Base-by-base conservation (phyloP, 1,140 invertebrate species). In the Uloborus diversus region DNA sequence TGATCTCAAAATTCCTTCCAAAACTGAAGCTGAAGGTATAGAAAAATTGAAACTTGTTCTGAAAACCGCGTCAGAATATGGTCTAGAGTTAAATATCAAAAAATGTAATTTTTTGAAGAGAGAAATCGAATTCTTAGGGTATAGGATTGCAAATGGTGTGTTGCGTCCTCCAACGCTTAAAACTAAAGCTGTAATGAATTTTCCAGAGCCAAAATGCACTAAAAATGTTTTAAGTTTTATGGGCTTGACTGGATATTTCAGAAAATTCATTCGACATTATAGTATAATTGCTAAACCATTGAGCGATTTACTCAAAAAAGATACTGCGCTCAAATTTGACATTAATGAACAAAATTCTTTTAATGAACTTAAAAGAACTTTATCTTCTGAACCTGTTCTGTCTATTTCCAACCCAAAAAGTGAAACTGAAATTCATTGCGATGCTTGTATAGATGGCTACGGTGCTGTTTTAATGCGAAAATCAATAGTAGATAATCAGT, bases 381-480 rank as follows among this genome's bases (percentile, higher is more conserved):
- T 85, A 51, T 81, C 81, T 17, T 14, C n/a, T 3, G 37, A 82
- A 62, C 80, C 82, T 27, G 85, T 85, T 20, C 75, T 81, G n/a
- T 9, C 85, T 11, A 82, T 84, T 0, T 86, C 83, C 0, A 30
- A 80, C n/a, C 71, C 79, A 27, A 64, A 65, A 7, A 82, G 82
- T 17, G 23, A 47, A 68, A n/a, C n/a, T 27, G 25, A 61, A 25
- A 20, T 81, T 4, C 42, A 65, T 30, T 81, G 79, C 30, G 81
- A 82, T 57, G 88, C 89, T n/a, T 87, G 85, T 42, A 65, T 84
- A 0, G 86, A 86, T 82, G 89, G 87, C 17, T 81, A 90, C 4
- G 88, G 88, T 0, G 86, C 85, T 2, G 85, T 89, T 9, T 71
- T 91, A 0, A 84, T 85, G 2, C 89, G 90, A 70, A 83, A 85